Conservation (phyloP, 1,140 invertebrate species). For the Penaeus japonicus region DNA sequence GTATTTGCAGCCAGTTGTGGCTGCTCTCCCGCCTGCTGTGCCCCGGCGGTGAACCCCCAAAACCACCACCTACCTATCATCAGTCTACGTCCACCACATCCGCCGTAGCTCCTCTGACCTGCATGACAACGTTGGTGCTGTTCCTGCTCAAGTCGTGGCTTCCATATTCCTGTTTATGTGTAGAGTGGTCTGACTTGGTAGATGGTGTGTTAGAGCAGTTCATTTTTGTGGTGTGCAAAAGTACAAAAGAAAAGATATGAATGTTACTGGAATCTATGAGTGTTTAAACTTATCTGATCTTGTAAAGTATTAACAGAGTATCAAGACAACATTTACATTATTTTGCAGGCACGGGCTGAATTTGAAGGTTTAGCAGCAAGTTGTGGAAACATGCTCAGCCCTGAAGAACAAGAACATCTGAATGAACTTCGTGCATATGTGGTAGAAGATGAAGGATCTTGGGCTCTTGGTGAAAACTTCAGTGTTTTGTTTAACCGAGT, state of each 20-base stretch:
- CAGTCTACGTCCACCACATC: neutral
- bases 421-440: conserved; percentile 87
- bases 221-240: too few relatives aligned
- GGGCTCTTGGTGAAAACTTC: conserved; percentile 89
- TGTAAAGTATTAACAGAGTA: neutral
- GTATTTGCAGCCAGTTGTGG: conserved; percentile 16
- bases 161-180: neutral
- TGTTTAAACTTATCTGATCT: neutral
- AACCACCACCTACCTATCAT: too few relatives aligned
- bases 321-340: neutral
- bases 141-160: neutral
- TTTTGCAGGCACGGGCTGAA: conserved; percentile 70
- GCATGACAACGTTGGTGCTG: conserved; percentile 14
- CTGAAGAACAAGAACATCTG: conserved; percentile 76
- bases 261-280: too few relatives aligned
- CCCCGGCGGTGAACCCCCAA: neutral
- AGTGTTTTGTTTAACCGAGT: conserved; percentile 70
- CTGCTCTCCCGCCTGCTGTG: neutral
- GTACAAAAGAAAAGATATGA: too few relatives aligned
- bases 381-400: conserved; percentile 73
- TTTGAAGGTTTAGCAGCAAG: conserved; percentile 72
- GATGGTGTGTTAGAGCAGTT: neutral
- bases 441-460: conserved; percentile 85
- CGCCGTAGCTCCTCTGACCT: conserved; percentile 22
- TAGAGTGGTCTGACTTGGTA: neutral